Base-by-base conservation (phyloP, 92 coral and sea anemone species). In the Hydrozoanthus gracilis region DNA sequence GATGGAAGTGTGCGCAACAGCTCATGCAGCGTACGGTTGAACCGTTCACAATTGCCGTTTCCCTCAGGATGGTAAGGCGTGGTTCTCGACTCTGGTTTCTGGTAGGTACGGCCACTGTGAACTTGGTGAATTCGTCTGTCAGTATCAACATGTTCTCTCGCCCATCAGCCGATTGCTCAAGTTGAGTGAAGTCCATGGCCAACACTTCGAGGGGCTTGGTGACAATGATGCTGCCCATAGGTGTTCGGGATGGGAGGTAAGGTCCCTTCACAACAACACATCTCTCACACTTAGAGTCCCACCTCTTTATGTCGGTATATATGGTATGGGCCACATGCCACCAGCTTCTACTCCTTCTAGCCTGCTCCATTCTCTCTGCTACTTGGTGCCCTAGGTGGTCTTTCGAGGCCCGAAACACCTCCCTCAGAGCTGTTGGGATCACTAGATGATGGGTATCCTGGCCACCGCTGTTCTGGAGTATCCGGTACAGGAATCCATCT, bases 181-280 rank as follows among this genome's bases (percentile, higher is more conserved):
- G n/a, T n/a, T n/a, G n/a, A n/a, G n/a, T n/a, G n/a, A n/a, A n/a
- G n/a, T 84, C 88, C 88, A 84, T 84, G 18, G 88, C 88, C 44
- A 72, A 73, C 45, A 86, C 89, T 60, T 75, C 88, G 18, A 84
- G 62, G 3, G 88, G 79, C 35, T 20, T 71, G 69, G 80, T 44
- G 79, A 79, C 79, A 79, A 69, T 4, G 80, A n/a, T 78, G 44
- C 54, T n/a, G n/a, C n/a, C n/a, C n/a, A n/a, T n/a, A n/a, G n/a
- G n/a, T n/a, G n/a, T n/a, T n/a, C n/a, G n/a, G 71, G 65, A 78
- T 4, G 88, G 82, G 47, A 84, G 88, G 82, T 84, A 84, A 35
- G 88, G 88, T 27, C 82, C 88, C 88, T 84, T 84, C 15, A n/a
- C 82, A 47, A 73, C 88, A 71, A 84, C 72, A 55, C 82, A 84